Evolutionary conservation across 2,797 vertebrate genomes (phyloP).

Genomic region (Poeciliopsis presidionis): DNA sequence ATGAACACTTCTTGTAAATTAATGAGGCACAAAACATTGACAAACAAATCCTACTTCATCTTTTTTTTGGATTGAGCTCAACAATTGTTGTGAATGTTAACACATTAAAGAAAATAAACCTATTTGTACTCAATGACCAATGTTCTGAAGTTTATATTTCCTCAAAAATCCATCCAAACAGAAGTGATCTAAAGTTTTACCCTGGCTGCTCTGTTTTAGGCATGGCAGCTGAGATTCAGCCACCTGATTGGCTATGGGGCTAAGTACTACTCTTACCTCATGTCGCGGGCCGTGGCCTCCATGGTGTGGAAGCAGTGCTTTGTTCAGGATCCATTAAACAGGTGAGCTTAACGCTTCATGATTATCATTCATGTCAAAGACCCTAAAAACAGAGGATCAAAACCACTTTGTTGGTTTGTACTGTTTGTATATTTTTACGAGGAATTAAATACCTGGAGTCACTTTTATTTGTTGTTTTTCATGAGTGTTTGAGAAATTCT

Average conservation of each 20-base stretch:
- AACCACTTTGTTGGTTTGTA: background rate
- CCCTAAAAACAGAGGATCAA: background rate
- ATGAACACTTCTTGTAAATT: background rate
- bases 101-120: background rate
- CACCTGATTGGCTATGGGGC: slow-evolving; percentile 96
- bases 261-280: slow-evolving; percentile 98
- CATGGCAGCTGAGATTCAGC: slow-evolving; percentile 97
- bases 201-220: slow-evolving; percentile 75
- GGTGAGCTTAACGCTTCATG: slow-evolving; percentile 76
- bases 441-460: background rate
- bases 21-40: background rate
- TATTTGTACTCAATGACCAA: background rate
- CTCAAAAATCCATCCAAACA: background rate
- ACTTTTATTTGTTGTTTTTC: too few relatives aligned
- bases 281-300: slow-evolving; percentile 96
- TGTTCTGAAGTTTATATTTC: background rate
- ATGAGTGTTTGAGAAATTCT: too few relatives aligned
- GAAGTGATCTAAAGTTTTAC: background rate
- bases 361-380: background rate
- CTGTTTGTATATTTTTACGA: background rate
- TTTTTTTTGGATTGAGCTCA: background rate
- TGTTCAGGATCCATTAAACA: slow-evolving; percentile 90
- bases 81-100: background rate
- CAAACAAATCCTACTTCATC: background rate
- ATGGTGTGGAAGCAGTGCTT: slow-evolving; percentile 99